Evolutionary conservation across 2,888 invertebrate species (phyloP).

Genomic region (Apodemia mormo): DNA sequence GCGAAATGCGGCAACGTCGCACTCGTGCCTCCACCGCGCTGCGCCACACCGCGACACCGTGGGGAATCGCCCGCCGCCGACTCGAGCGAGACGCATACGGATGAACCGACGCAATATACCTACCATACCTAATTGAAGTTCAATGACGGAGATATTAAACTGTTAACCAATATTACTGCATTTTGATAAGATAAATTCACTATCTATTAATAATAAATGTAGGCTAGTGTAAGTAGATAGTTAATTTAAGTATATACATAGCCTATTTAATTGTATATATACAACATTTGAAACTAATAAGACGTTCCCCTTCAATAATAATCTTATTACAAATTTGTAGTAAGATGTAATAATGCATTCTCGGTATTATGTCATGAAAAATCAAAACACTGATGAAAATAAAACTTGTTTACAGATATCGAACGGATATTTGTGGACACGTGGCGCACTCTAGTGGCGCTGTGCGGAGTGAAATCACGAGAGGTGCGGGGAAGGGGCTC

Average conservation of each 20-base stretch:
- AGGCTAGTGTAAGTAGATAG: neutral
- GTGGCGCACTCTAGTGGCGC: conserved; percentile 75
- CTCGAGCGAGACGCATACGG: conserved; percentile 64
- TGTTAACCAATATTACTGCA: conserved; percentile 23
- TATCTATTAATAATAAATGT: conserved; percentile 25
- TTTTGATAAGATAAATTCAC: conserved; percentile 22
- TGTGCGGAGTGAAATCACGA: conserved; percentile 50
- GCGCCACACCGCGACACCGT: conserved; percentile 54
- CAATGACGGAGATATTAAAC: conserved; percentile 28
- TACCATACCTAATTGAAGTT: conserved; percentile 52
- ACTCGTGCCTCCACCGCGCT: conserved; percentile 55
- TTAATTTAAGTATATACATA: conserved; percentile 9
- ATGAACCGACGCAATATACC: conserved; percentile 71
- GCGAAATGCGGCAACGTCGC: conserved; percentile 75
- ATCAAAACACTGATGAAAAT: conserved; percentile 62
- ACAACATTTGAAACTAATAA: neutral
- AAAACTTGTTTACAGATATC: conserved; percentile 79
- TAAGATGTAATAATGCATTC: neutral
- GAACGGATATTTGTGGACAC: conserved; percentile 68
- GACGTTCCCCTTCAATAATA: neutral
- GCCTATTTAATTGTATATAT: neutral
- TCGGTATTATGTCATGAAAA: conserved; percentile 45
- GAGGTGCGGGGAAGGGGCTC: conserved; percentile 66
- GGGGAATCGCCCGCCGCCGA: conserved; percentile 55
- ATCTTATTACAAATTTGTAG: neutral